Conservation (phyloP, 2,888 invertebrate species). For the Urechis unicinctus region DNA sequence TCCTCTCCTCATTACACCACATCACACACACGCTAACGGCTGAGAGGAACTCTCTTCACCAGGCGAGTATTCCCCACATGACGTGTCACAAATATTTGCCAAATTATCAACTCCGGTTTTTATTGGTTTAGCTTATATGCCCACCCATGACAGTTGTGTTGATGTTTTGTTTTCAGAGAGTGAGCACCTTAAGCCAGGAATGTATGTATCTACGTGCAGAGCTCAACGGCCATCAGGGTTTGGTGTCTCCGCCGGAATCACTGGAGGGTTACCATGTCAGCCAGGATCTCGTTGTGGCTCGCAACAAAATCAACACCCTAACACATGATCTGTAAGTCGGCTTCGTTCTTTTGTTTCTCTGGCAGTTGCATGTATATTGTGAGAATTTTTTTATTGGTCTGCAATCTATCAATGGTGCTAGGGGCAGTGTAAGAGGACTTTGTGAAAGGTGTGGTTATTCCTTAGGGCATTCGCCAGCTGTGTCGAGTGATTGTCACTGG, state of each 20-base stretch:
- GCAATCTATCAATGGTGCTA: no score
- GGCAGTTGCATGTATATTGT: neutral
- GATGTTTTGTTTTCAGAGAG: neutral
- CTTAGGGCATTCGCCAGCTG: no score
- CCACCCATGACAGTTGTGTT: neutral
- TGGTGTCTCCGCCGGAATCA: neutral
- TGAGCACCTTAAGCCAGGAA: neutral
- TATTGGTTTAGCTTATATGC: no score
- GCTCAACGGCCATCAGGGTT: neutral
- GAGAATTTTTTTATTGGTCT: no score
- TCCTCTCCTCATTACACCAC: neutral
- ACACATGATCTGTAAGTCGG: neutral
- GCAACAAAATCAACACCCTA: neutral
- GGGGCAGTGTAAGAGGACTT: no score
- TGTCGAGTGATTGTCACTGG: no score
- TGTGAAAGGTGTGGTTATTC: no score
- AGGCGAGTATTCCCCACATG: neutral
- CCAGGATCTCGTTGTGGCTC: neutral
- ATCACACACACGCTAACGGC: neutral
- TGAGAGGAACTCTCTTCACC: neutral
- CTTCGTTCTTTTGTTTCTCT: neutral
- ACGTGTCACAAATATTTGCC: no score
- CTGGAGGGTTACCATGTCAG: neutral
- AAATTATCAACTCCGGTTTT: no score
- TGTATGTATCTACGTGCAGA: neutral